Base-by-base conservation (phyloP, 1,140 invertebrate species). In the Aphis gossypii region DNA sequence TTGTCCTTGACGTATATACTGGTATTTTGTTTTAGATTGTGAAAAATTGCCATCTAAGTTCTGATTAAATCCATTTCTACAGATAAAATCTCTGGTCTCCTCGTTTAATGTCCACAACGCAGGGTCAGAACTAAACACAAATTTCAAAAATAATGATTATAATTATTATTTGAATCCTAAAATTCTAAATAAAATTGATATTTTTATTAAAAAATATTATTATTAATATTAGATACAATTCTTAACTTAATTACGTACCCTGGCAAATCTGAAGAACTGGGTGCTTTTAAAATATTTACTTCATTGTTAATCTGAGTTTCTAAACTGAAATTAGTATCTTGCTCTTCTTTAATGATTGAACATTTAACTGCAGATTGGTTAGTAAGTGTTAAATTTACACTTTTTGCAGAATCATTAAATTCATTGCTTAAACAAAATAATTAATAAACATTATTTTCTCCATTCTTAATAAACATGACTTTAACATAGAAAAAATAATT, bases 11-110 rank as follows among this genome's bases (percentile, higher is more conserved):
- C 48, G 41, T 35, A 88, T 88, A 88, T 30, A 88, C n/a, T 46
- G 86, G 38, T 88, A 88, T 46, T 88, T n/a, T 88, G 18, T 88
- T 20, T 88, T 88, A n/a, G 86, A 46, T 18, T 88, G 44, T 51
- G 38, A 88, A 9, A 88, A 88, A 88, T 88, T 3, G 4, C 14
- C 0, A n/a, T 88, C 44, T 14, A 88, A 88, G 21, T 88, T 88
- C 38, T 88, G 86, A 6, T 88, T 20, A 88, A 88, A 46, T 88
- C 48, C 86, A 8, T 46, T 88, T 88, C 14, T 82, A 3, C n/a
- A 82, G 3, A 82, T 82, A 20, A 82, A 82, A 82, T 82, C 18
- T 82, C 68, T 82, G 4, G 68, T 82, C n/a, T 18, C 68, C 68
- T 82, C 68, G 3, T 82, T 82, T 82, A 82, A 82, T 82, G 14